These are phyloP conservation scores for Otolemur crassicaudatus DNA, from an alignment of 2,797 vertebrate genomes.

Conservation along the genomic window DNA sequence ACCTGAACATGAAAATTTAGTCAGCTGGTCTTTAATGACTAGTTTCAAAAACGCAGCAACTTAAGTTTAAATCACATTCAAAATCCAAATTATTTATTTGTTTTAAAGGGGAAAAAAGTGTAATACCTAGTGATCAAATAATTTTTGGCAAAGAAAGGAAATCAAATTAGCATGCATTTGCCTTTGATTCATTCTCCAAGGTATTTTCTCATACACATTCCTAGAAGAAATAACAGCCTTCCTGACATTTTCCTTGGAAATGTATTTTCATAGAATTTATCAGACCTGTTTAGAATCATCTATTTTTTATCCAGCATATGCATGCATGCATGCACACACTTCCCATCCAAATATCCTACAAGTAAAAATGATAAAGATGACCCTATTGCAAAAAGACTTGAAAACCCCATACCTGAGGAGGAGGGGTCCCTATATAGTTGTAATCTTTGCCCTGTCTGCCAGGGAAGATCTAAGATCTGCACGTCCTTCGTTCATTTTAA, in stretches of 20 bases:
- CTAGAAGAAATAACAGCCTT: background rate
- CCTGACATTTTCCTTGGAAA: background rate
- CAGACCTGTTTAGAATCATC: conserved; percentile 7
- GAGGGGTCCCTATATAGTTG: background rate
- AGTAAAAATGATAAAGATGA: background rate
- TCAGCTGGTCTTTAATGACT: conserved; percentile 18
- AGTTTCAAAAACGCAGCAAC: conserved; percentile 11
- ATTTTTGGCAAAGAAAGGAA: conserved; percentile 9
- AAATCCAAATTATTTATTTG: conserved; percentile 53
- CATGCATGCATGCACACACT: too few species aligned
- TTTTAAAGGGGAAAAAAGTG: conserved; percentile 22
- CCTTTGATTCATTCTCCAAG: conserved; percentile 13
- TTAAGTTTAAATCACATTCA: conserved; percentile 13
- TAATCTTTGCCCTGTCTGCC: background rate
- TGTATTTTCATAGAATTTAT: background rate
- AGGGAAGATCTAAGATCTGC: background rate
- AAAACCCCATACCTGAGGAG: background rate
- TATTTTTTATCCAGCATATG: background rate
- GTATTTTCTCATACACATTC: conserved; percentile 10
- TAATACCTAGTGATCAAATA: background rate
- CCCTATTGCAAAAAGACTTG: background rate
- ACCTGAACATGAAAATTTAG: conserved; percentile 31
- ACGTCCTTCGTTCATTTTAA: background rate
- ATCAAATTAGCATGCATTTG: conserved; percentile 29
- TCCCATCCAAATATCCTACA: background rate